These are phyloP conservation scores for Cercocebus atys DNA, from an alignment of 2,113 vertebrate genomes.

Conservation along the genomic window DNA sequence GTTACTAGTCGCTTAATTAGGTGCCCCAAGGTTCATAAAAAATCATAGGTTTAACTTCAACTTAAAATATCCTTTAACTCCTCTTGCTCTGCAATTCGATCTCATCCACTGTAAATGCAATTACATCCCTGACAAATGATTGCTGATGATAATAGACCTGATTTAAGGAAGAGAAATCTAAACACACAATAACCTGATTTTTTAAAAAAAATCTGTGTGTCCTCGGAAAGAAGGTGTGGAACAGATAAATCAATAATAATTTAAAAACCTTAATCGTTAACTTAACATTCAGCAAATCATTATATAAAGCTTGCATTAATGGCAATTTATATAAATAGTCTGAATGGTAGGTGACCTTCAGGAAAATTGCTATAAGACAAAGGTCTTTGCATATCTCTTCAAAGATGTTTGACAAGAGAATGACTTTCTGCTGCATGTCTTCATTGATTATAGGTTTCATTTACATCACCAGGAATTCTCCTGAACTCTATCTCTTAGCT, in stretches of 20 bases:
- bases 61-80: constrained; percentile 52
- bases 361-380: constrained; percentile 60
- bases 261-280: neutral
- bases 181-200: constrained; percentile 1
- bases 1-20: constrained; percentile 70
- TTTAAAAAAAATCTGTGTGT: constrained; percentile 21
- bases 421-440: neutral
- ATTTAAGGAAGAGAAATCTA: constrained; percentile 61
- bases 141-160: constrained; percentile 42
- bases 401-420: constrained; percentile 13
- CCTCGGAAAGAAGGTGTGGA: constrained; percentile 36
- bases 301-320: constrained; percentile 51
- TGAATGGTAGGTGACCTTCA: constrained; percentile 66
- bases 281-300: constrained; percentile 56
- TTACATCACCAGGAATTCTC: constrained; percentile 20
- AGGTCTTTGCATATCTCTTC: constrained; percentile 26
- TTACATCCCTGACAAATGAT: constrained; percentile 31
- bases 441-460: constrained; percentile 31
- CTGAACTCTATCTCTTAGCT: constrained; percentile 5
- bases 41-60: constrained; percentile 73
- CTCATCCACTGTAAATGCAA: constrained; percentile 9
- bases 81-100: constrained; percentile 48
- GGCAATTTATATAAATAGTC: constrained; percentile 52
- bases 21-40: constrained; percentile 71
- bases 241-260: constrained; percentile 60